These are phyloP conservation scores for Hylaeus volcanicus DNA, from an alignment of 1,140 invertebrate species.

Conservation along the genomic window DNA sequence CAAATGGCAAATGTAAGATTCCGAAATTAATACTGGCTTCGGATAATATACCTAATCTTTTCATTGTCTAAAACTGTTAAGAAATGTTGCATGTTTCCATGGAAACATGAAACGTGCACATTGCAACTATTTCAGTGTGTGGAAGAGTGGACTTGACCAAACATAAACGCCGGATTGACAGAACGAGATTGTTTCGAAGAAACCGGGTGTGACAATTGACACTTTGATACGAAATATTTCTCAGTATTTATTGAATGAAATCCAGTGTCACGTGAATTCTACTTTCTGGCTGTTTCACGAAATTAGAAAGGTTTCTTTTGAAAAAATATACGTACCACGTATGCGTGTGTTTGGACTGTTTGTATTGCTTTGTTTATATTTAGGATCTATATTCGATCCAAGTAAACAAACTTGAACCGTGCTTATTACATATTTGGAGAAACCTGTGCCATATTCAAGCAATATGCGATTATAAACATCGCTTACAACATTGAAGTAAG, in stretches of 20 bases:
- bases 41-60: neutral
- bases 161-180: neutral
- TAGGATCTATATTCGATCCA: neutral
- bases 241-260: neutral
- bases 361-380: neutral
- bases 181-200: neutral
- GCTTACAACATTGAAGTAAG: neutral
- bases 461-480: neutral
- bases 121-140: neutral
- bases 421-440: neutral
- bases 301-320: neutral
- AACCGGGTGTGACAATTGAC: neutral
- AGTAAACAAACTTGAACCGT: neutral
- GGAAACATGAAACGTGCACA: no score
- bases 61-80: neutral
- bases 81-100: neutral
- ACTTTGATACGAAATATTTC: neutral
- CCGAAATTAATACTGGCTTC: neutral
- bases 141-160: neutral
- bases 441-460: neutral
- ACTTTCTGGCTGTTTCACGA: neutral
- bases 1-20: no score
- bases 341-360: neutral
- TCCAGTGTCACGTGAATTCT: neutral
- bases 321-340: neutral